Base-by-base conservation (phyloP, 2,888 invertebrate species). In the Deilephila porcellus region DNA sequence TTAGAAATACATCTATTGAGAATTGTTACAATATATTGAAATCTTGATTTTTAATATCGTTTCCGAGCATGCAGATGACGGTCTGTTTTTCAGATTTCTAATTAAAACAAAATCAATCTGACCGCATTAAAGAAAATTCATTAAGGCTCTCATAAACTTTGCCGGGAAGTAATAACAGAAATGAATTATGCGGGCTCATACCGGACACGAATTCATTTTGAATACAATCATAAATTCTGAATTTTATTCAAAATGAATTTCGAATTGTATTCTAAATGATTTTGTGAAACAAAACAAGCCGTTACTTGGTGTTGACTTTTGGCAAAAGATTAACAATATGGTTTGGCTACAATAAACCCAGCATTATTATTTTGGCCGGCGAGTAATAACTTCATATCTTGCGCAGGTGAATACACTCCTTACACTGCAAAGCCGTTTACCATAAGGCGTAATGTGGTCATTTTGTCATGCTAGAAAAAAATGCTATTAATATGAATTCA, bases 141-240 rank as follows among this genome's bases (percentile, higher is more conserved):
- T 76, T 71, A 77, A 72, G 71, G 71, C 74, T 71, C 73, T 64
- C 76, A 72, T 59, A 71, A 76, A 76, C 72, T 77, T 76, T 73
- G 72, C 74, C 60, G 52, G 60, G 59, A 59, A 74, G 74, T 70
- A 60, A 76, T 76, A 77, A 78, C 74, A 63, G 73, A 74, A 72
- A 76, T 78, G 62, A 78, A 74, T 76, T 76, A 74, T 74, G 71
- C 53, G 72, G 52, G 52, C 37, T 56, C n/a, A 74, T 70, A 59
- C 53, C 60, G 74, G 45, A 64, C 74, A 62, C 72, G 56, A 56
- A 56, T 74, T 70, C 70, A 70, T 75, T 75, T 76, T 74, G 74
- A 72, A 72, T 72, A 64, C 52, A 29, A 71, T 45, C 11, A 11
- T 14, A 14, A 45, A 45, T 45, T 45, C 14, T 1, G 45, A 45